A percentile compares a stretch with the other conserved stretches of the same genome.
Evolutionary conservation across 2,888 invertebrate species (phyloP).

Genomic region (Sinhomidia bicolor): DNA sequence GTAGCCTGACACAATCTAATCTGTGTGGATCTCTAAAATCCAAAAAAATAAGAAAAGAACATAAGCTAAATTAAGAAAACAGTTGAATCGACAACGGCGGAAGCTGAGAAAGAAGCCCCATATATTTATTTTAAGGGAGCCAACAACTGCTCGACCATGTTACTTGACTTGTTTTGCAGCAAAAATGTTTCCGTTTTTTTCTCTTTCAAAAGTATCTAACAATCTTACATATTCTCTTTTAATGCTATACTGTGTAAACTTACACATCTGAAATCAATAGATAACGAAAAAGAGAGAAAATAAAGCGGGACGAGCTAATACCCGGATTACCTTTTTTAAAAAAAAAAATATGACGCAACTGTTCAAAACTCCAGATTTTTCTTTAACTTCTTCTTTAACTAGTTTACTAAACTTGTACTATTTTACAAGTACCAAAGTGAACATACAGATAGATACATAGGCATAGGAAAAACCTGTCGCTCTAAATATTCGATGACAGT

Average conservation of each 20-base stretch:
- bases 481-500: constrained; percentile 37
- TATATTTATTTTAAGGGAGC: not conserved
- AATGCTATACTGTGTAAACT: constrained; percentile 19
- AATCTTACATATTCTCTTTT: not conserved
- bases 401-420: too few species aligned
- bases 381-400: not conserved
- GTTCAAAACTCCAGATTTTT: constrained; percentile 4
- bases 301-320: not conserved
- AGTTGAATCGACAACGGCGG: not conserved
- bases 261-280: constrained; percentile 17
- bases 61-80: constrained; percentile 47
- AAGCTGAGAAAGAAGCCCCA: not conserved
- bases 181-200: not conserved
- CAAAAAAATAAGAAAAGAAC: constrained; percentile 24
- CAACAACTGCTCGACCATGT: not conserved
- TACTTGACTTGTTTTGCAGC: not conserved
- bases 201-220: not conserved
- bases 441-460: not conserved
- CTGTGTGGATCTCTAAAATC: constrained; percentile 23
- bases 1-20: constrained; percentile 33
- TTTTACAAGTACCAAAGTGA: not conserved
- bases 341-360: constrained; percentile 30
- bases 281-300: constrained; percentile 29
- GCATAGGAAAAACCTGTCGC: not conserved
- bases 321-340: constrained; percentile 45